Conservation (phyloP, 2,888 invertebrate genomes). For the Drosophila setosimentum region DNA sequence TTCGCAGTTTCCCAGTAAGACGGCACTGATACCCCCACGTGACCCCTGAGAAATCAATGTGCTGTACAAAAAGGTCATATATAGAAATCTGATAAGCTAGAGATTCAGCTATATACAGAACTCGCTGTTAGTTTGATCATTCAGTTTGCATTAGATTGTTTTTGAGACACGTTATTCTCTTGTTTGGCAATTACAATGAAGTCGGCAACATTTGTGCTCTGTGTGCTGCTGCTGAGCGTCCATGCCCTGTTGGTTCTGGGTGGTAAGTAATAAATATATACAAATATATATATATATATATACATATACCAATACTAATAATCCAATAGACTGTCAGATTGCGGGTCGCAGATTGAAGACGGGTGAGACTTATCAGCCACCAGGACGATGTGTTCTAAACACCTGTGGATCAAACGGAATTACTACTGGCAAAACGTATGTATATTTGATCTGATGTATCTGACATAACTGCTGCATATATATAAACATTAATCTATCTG, state of each 20-base stretch:
- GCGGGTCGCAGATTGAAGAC: constrained; percentile 27
- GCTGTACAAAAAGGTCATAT: constrained; percentile 10
- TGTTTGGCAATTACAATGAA: constrained; percentile 39
- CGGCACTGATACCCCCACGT: not conserved
- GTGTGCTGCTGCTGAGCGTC: constrained; percentile 46
- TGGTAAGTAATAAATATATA: constrained; percentile 31
- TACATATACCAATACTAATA: not conserved
- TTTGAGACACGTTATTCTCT: not conserved
- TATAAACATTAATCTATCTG: not conserved
- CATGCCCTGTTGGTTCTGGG: constrained; percentile 51
- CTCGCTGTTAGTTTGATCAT: not conserved
- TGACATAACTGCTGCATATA: not conserved
- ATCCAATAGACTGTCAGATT: constrained; percentile 31
- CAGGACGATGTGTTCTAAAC: not conserved
- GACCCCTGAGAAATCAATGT: constrained; percentile 3
- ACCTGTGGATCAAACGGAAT: not conserved
- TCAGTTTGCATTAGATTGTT: not conserved
- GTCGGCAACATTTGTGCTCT: constrained; percentile 55
- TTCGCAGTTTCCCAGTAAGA: not conserved
- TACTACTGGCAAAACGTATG: constrained; percentile 39
- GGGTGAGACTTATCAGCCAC: constrained; percentile 30
- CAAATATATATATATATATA: not conserved
- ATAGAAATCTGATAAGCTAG: not conserved
- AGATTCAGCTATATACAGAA: constrained; percentile 3
- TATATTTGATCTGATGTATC: not conserved